Evolutionary conservation across 2,888 invertebrate genomes (phyloP).

Genomic region (Bedellia somnulentella): DNA sequence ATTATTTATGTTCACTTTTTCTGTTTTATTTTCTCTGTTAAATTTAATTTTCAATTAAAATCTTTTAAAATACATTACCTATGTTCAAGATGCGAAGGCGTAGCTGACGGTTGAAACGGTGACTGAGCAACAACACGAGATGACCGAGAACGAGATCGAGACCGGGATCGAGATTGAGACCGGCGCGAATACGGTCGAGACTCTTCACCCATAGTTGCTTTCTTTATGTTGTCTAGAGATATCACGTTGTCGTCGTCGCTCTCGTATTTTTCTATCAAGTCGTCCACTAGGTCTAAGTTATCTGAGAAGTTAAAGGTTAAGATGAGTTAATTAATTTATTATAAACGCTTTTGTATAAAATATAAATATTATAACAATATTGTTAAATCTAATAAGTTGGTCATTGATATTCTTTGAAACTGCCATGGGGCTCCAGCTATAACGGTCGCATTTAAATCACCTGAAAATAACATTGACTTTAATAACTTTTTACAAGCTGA

Average conservation of each 20-base stretch:
- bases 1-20: no score
- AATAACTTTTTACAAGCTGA: no score
- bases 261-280: constrained; percentile 48
- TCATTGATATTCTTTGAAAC: no score
- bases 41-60: no score
- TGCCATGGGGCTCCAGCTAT: no score
- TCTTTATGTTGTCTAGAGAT: constrained; percentile 75
- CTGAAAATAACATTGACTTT: no score
- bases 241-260: constrained; percentile 75
- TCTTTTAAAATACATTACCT: constrained; percentile 42
- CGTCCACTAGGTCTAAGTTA: constrained; percentile 30
- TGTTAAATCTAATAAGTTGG: no score
- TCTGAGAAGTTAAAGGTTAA: constrained; percentile 17
- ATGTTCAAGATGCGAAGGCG: constrained; percentile 80
- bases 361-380: no score
- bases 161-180: constrained; percentile 12
- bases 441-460: no score
- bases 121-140: constrained; percentile 64
- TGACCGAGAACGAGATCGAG: constrained; percentile 27
- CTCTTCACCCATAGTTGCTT: constrained; percentile 54
- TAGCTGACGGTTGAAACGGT: constrained; percentile 90
- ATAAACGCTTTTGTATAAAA: constrained; percentile 3
- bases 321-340: not conserved
- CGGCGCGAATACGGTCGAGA: constrained; percentile 26
- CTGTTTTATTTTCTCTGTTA: no score